Evolutionary conservation across 2,113 vertebrate species (phyloP).

Genomic region (Corythaixoides concolor): DNA sequence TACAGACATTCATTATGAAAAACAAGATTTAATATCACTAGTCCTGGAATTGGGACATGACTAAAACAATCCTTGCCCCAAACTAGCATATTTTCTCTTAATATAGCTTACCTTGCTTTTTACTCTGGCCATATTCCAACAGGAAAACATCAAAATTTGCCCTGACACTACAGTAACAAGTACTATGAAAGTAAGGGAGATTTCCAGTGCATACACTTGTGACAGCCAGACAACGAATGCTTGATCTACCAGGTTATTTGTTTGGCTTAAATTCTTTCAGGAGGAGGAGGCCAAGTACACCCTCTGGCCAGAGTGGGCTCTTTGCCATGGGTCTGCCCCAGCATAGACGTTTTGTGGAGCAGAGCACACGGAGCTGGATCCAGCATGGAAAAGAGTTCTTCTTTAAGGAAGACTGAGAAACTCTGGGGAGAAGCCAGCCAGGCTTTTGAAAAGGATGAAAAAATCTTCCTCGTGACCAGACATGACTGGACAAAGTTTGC

Average conservation of each 20-base stretch:
- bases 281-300: neutral
- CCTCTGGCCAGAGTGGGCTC: neutral
- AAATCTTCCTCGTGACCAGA: neutral
- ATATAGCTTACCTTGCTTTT: neutral
- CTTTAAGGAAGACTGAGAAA: neutral
- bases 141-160: neutral
- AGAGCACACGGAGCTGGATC: fast-evolving
- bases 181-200: neutral
- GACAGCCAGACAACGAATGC: neutral
- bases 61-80: neutral
- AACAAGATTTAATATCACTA: neutral
- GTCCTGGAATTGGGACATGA: neutral
- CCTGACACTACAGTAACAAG: neutral
- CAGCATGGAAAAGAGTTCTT: fast-evolving
- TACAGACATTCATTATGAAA: neutral
- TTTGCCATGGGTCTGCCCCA: neutral
- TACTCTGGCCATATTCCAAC: neutral
- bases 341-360: neutral
- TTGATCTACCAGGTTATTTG: neutral
- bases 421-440: neutral
- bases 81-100: neutral
- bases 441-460: neutral
- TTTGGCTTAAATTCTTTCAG: neutral
- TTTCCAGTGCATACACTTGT: neutral
- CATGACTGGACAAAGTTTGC: neutral